These are phyloP conservation scores for Sinotaia quadrata DNA, from an alignment of 2,888 invertebrate species.

Conservation along the genomic window DNA sequence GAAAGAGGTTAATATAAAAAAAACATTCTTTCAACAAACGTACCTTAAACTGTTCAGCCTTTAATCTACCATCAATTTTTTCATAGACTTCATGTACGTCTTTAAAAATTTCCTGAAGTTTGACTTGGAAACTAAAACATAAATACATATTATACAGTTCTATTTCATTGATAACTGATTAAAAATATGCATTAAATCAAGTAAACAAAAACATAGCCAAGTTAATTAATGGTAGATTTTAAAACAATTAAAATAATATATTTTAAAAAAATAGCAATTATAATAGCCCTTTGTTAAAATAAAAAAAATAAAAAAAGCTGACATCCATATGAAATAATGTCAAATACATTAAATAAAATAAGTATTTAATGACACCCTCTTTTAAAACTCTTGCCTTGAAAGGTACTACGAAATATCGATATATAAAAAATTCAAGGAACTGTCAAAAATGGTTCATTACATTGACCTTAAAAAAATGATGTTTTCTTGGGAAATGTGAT, in stretches of 20 bases:
- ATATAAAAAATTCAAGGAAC: neutral
- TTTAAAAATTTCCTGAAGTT: slow-evolving; percentile 84
- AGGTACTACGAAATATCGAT: too few species aligned
- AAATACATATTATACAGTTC: slow-evolving; percentile 6
- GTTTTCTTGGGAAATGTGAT: too few species aligned
- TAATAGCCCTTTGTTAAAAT: too few species aligned
- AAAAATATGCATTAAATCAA: neutral
- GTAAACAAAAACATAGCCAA: neutral
- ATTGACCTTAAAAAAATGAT: neutral
- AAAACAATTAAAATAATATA: too few species aligned
- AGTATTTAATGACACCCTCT: too few species aligned
- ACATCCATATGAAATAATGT: too few species aligned
- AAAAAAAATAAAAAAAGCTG: too few species aligned
- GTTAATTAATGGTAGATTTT: neutral
- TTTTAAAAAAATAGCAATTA: too few species aligned
- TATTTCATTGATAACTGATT: neutral
- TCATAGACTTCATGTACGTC: slow-evolving; percentile 82
- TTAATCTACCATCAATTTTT: slow-evolving; percentile 85
- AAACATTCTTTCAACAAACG: too few species aligned
- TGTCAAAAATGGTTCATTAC: neutral
- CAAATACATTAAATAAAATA: too few species aligned
- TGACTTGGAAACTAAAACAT: slow-evolving; percentile 83
- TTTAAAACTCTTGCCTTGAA: too few species aligned
- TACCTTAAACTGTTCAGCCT: slow-evolving; percentile 95
- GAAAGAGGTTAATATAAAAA: too few species aligned